Evolutionary conservation across 2,113 vertebrate species (phyloP).

Genomic region (Burhinus bistriatus): DNA sequence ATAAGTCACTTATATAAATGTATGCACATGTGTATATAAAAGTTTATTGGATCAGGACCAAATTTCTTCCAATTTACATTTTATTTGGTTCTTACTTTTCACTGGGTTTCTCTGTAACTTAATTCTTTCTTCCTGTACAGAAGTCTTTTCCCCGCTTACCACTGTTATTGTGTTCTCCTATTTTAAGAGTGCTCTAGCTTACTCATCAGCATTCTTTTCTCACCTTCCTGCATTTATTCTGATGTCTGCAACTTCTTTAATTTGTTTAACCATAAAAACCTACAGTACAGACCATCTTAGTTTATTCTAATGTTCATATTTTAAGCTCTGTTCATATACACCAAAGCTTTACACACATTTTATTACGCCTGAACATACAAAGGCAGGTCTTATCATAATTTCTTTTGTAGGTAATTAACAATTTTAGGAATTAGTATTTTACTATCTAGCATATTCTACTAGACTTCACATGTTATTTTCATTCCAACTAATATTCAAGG

Average conservation of each 20-base stretch:
- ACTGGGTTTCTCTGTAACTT: neutral
- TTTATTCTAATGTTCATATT: neutral
- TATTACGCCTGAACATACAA: neutral
- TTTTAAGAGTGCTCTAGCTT: neutral
- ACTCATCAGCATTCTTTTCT: neutral
- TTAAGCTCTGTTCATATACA: neutral
- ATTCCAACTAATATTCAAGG: neutral
- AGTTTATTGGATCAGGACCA: neutral
- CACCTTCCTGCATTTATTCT: neutral
- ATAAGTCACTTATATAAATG: neutral
- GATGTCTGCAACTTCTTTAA: neutral
- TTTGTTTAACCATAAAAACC: neutral
- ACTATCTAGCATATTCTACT: neutral
- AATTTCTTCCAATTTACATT: neutral
- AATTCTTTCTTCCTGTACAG: neutral
- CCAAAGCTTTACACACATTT: neutral
- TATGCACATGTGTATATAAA: fast-evolving
- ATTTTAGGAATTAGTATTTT: neutral
- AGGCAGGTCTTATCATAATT: neutral
- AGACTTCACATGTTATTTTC: neutral
- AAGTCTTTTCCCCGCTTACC: neutral
- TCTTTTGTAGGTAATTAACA: neutral
- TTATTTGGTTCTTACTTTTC: neutral
- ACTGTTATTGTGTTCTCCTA: neutral
- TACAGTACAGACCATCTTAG: neutral